Evolutionary conservation across 2,888 invertebrate species (phyloP).

Genomic region (Perizoma affinitatum): DNA sequence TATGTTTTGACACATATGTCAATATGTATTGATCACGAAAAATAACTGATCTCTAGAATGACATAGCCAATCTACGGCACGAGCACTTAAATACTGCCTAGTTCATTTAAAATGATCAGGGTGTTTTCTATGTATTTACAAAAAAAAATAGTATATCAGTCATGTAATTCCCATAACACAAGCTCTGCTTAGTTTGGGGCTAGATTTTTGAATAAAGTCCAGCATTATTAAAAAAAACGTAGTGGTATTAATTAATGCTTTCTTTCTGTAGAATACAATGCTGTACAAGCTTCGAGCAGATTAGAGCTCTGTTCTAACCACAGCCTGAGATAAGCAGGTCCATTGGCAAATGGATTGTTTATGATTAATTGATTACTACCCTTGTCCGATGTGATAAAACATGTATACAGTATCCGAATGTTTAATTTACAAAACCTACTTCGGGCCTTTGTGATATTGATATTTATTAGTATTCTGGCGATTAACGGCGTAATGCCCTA

Average conservation of each 20-base stretch:
- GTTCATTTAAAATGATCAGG: no score
- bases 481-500: constrained; percentile 31
- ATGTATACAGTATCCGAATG: constrained; percentile 28
- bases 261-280: no score
- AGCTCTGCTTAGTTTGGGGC: no score
- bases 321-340: constrained; percentile 32
- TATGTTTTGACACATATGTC: no score
- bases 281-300: constrained; percentile 4
- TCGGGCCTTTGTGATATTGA: constrained; percentile 32
- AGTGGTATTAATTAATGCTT: no score
- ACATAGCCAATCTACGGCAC: not conserved
- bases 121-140: no score
- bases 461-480: constrained; percentile 33
- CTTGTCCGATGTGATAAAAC: constrained; percentile 43
- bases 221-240: no score
- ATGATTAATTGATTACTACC: constrained; percentile 45
- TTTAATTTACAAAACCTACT: constrained; percentile 33
- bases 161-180: no score
- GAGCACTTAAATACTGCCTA: no score
- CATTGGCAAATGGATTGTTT: constrained; percentile 38
- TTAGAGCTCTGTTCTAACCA: not conserved
- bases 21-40: not conserved
- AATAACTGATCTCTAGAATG: not conserved
- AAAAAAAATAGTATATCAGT: no score
- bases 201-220: no score